Percentiles rank a stretch among this genome's conserved stretches.
Evolutionary conservation across 2,113 vertebrate species (phyloP).

Genomic region (Dipodomys spectabilis): DNA sequence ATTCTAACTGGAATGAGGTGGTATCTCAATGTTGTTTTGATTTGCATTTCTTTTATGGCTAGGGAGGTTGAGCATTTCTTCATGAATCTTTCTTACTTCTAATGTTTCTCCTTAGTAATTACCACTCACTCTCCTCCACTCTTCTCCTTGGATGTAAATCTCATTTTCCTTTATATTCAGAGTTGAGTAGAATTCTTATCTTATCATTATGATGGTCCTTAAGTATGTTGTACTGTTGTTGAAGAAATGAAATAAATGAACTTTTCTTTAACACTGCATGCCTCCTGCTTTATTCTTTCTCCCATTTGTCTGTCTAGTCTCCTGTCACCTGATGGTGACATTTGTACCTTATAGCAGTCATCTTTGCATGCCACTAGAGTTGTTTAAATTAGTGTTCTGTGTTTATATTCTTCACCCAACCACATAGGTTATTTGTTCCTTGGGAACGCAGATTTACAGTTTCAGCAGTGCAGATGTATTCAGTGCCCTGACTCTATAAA

Average conservation of each 20-base stretch:
- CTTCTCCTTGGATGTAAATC: not conserved
- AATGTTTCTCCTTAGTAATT: not conserved
- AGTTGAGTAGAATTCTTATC: not conserved
- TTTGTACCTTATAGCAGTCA: not conserved
- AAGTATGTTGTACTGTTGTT: not conserved
- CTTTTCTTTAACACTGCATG: not conserved
- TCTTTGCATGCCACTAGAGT: not conserved
- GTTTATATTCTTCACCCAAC: not conserved
- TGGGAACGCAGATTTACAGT: not conserved
- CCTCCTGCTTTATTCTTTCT: not conserved
- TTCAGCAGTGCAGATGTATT: not conserved
- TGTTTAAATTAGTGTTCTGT: not conserved
- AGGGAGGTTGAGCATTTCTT: too few species aligned
- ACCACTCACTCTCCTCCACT: too few species aligned
- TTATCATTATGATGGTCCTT: accelerated
- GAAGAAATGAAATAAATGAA: not conserved
- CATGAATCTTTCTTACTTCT: too few species aligned
- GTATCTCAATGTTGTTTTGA: too few species aligned
- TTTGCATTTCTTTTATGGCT: too few species aligned
- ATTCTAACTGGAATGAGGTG: too few species aligned
- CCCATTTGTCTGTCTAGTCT: not conserved
- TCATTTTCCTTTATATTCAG: not conserved
- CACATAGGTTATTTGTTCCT: not conserved
- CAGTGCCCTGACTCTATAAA: not conserved
- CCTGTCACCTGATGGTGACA: not conserved